phyloP scores from a whole-genome alignment of 2,113 vertebrate genomes.

The Lamprotornis superbus region DNA sequence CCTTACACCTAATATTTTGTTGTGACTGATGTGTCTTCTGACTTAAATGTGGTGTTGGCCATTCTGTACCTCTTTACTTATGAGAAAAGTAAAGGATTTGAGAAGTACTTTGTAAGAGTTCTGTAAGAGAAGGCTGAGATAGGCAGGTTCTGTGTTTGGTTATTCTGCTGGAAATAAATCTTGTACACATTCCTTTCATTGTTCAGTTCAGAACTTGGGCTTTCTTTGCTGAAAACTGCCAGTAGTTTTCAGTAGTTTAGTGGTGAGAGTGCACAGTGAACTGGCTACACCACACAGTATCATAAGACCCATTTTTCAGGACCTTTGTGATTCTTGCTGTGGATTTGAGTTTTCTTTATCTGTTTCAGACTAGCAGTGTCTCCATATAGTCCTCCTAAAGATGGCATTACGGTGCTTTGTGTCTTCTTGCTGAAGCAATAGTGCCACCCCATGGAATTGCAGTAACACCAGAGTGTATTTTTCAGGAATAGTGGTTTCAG shows the following conservation, averaged over 20 bases:
- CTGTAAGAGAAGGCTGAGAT: background rate
- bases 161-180: background rate
- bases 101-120: background rate
- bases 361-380: background rate
- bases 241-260: background rate
- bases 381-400: background rate
- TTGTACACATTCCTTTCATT: background rate
- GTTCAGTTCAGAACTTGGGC: background rate
- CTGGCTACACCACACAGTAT: background rate
- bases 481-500: background rate
- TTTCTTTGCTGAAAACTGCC: background rate
- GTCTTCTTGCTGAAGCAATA: background rate
- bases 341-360: background rate
- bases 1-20: background rate
- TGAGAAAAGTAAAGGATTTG: background rate
- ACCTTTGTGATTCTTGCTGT: background rate
- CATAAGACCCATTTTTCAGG: background rate
- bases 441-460: slow-evolving; percentile 10
- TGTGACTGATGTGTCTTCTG: background rate
- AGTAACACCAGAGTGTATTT: background rate
- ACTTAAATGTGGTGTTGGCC: background rate
- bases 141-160: background rate
- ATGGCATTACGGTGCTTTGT: background rate
- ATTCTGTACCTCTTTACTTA: background rate
- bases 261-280: background rate